Conservation (phyloP, 2,113 vertebrate genomes). For the Danionella cerebrum region DNA sequence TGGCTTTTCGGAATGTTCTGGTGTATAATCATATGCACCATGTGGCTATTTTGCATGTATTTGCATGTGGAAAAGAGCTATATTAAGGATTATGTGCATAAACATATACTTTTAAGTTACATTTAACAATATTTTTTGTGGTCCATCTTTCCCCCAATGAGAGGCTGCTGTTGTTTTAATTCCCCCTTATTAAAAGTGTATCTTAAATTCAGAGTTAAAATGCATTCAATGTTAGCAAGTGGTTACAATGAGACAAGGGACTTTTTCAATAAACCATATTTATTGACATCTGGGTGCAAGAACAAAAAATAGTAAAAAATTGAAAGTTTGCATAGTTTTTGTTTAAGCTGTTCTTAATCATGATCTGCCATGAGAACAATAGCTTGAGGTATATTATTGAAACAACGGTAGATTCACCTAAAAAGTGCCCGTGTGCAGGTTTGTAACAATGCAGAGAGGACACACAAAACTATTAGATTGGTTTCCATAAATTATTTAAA, state of each 20-base stretch:
- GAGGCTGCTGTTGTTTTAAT: too few relatives aligned
- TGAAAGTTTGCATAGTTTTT: not conserved
- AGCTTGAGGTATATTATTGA: not conserved
- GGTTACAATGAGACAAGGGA: not conserved
- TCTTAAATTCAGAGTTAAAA: not conserved
- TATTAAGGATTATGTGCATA: too few relatives aligned
- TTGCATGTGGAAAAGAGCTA: too few relatives aligned
- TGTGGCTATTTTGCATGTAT: too few relatives aligned
- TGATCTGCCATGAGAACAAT: not conserved
- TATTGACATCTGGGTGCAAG: not conserved
- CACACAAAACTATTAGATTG: constrained; percentile 26
- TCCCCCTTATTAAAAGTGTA: too few relatives aligned
- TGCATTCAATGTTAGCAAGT: not conserved
- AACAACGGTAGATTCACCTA: not conserved
- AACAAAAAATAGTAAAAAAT: not conserved
- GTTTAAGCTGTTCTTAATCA: not conserved
- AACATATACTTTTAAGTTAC: not conserved
- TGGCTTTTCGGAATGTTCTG: too few relatives aligned
- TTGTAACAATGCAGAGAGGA: constrained; percentile 41
- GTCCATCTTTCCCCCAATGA: too few relatives aligned
- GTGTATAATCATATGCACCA: too few relatives aligned
- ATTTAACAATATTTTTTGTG: not conserved
- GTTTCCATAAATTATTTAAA: too few relatives aligned
- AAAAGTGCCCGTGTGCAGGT: constrained; percentile 69
- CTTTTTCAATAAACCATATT: not conserved